Percentiles rank a stretch among this genome's conserved stretches.
Evolutionary conservation across 2,797 vertebrate species (phyloP).

Genomic region (Spinibarbus caldwelli): DNA sequence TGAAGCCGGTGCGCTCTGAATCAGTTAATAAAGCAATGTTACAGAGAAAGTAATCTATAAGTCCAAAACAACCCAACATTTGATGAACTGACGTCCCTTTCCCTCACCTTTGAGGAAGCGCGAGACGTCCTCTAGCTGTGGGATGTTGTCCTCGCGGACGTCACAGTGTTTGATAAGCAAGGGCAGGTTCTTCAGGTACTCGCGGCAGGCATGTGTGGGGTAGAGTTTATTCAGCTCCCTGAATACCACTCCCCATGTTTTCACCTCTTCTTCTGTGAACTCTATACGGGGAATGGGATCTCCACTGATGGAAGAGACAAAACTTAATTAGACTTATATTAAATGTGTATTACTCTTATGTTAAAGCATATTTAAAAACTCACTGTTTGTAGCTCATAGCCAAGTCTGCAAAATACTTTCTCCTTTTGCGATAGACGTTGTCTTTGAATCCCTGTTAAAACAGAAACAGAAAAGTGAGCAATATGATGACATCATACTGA

Average conservation of each 20-base stretch:
- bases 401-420: slow-evolving; percentile 97
- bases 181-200: slow-evolving; percentile 96
- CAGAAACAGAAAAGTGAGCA: not conserved
- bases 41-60: not conserved
- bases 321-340: not conserved
- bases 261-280: slow-evolving; percentile 95
- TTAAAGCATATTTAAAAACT: slow-evolving; percentile 59
- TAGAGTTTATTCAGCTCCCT: slow-evolving; percentile 95
- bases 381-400: slow-evolving; percentile 96
- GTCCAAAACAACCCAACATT: not conserved
- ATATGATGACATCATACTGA: not conserved
- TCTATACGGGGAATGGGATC: slow-evolving; percentile 92
- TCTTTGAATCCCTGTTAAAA: slow-evolving; percentile 93
- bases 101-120: slow-evolving; percentile 89
- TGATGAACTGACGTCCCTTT: not conserved
- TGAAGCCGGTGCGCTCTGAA: slow-evolving; percentile 93
- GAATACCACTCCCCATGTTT: slow-evolving; percentile 95
- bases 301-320: slow-evolving; percentile 75
- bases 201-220: slow-evolving; percentile 93
- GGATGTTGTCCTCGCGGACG: slow-evolving; percentile 95
- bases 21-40: slow-evolving; percentile 14
- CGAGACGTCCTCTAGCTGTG: slow-evolving; percentile 96
- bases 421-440: slow-evolving; percentile 93
- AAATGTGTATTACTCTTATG: not conserved
- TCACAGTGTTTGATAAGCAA: slow-evolving; percentile 92